Evolutionary conservation across 30 jellyfish, hydroid and myxozoan genomes (phyloP), one percentile per base, ranked within the genome.

Genomic region (Cassiopea andromeda): DNA sequence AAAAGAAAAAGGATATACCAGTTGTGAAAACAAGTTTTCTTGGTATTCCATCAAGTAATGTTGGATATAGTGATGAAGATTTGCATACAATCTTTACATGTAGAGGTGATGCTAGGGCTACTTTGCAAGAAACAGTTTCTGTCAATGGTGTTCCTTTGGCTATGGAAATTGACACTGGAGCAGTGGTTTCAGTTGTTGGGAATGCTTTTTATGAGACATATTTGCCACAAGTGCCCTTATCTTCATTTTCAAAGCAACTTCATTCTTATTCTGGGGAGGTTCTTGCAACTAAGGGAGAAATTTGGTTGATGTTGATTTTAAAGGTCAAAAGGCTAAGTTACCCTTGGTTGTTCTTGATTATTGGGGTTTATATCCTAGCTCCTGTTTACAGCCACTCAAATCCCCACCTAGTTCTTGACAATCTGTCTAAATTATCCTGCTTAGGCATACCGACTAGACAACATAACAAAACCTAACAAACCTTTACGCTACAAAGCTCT

Each of bases 141-240:
- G 72, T 83, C 73, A 69, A 66, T 83, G 85, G 85, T 83, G 45
- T 83, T 71, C 78, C 76, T 57, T 46, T 70, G 67, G 49, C 69
- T 1, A 85, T 85, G 90, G 80, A 72, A 73, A 74, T 85, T 74
- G 93, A 85, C 80, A 85, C 90, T 57, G 93, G 88, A 74, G 90
- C 93, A 2, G 78, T 69, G 15, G 89, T 71, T 76, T 74, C 90
- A 45, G 82, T 68, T 46, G 73, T 79, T 48, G 75, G 77, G 7
- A 61, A 15, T 18, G 76, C 44, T 7, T 79, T 79, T 59, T 79
- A 79, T 79, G 84, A 45, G 71, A 75, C 38, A 13, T 50, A 75
- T 43, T n/a, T 75, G 46, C 69, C 84, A 75, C 84, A 75, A 0
- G 72, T 75, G 84, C 72, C 84, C 47, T 75, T 75, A 75, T 75